These are phyloP conservation scores for Enteromius fasciolatus DNA, from an alignment of 2,797 vertebrate genomes.

Conservation along the genomic window DNA sequence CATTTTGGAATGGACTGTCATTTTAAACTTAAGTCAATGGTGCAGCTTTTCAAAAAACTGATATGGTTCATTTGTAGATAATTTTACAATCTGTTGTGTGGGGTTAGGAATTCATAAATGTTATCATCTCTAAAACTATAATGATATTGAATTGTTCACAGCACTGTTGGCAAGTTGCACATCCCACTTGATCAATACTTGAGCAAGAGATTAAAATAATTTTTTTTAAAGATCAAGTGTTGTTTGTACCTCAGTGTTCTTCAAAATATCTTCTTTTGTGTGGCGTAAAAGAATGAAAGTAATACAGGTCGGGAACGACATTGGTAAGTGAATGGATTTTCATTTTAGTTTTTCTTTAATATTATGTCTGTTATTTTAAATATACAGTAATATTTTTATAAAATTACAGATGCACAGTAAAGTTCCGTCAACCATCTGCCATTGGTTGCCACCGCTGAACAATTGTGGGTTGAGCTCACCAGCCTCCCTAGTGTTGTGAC, in stretches of 20 bases:
- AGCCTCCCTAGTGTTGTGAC: slow-evolving; percentile 74
- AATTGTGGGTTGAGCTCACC: slow-evolving; percentile 59
- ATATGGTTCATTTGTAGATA: background rate
- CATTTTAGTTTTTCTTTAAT: background rate
- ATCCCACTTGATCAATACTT: background rate
- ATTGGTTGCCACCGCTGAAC: slow-evolving; percentile 55
- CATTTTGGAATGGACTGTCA: background rate
- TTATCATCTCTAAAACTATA: background rate
- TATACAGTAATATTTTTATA: slow-evolving; percentile 36
- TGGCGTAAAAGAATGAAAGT: background rate
- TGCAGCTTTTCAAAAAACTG: background rate
- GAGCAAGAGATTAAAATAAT: background rate
- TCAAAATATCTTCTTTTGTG: slow-evolving; percentile 3
- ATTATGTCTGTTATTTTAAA: slow-evolving; percentile 8
- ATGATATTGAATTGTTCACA: background rate
- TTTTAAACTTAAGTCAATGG: background rate
- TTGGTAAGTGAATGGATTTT: background rate
- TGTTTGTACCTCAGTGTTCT: background rate
- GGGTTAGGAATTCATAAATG: background rate
- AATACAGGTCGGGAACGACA: background rate
- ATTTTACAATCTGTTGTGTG: background rate
- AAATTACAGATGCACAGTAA: slow-evolving; percentile 41
- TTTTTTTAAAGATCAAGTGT: background rate
- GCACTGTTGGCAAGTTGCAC: background rate
- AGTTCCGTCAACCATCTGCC: slow-evolving; percentile 57